phyloP scores from a whole-genome alignment of 2,888 invertebrate genomes.

The Drosophila acutilabella region DNA sequence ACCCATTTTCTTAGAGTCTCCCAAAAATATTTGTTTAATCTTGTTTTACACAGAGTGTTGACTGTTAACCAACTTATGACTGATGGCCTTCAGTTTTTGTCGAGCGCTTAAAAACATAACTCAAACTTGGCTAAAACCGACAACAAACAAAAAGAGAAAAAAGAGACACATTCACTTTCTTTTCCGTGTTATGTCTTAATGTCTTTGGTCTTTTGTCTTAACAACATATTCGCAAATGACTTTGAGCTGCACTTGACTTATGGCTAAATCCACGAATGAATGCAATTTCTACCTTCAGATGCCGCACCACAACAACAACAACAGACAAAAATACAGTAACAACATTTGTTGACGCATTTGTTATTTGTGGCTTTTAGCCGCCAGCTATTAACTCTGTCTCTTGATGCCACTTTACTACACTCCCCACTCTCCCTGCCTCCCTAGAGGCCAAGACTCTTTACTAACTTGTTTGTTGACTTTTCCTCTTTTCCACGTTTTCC shows the following conservation, averaged over 20 bases:
- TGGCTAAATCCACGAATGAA: slow-evolving; percentile 49
- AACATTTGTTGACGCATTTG: slow-evolving; percentile 53
- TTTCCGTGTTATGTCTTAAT: slow-evolving; percentile 33
- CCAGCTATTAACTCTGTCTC: slow-evolving; percentile 33
- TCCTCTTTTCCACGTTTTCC: slow-evolving; percentile 40
- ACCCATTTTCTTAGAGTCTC: not conserved
- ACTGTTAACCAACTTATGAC: slow-evolving; percentile 7
- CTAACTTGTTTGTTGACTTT: slow-evolving; percentile 57
- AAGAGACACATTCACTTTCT: slow-evolving; percentile 65
- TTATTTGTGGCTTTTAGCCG: slow-evolving; percentile 38
- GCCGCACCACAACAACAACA: slow-evolving; percentile 19
- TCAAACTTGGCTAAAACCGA: slow-evolving; percentile 49
- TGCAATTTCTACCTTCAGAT: slow-evolving; percentile 50
- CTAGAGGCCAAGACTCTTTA: not conserved
- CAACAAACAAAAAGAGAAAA: slow-evolving; percentile 16
- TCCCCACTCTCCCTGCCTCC: too few species aligned
- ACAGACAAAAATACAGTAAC: slow-evolving; percentile 36
- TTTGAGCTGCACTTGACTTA: slow-evolving; percentile 66
- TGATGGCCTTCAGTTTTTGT: slow-evolving; percentile 48
- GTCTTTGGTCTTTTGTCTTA: slow-evolving; percentile 55
- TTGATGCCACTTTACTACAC: not conserved
- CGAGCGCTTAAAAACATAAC: slow-evolving; percentile 15
- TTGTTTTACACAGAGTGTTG: not conserved
- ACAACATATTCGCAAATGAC: slow-evolving; percentile 40
- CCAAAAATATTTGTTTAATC: too few species aligned